Percentiles rank a stretch among this genome's conserved stretches.
These are phyloP conservation scores for Rhagoletis pomonella DNA, from an alignment of 1,140 invertebrate species.

Conservation along the genomic window DNA sequence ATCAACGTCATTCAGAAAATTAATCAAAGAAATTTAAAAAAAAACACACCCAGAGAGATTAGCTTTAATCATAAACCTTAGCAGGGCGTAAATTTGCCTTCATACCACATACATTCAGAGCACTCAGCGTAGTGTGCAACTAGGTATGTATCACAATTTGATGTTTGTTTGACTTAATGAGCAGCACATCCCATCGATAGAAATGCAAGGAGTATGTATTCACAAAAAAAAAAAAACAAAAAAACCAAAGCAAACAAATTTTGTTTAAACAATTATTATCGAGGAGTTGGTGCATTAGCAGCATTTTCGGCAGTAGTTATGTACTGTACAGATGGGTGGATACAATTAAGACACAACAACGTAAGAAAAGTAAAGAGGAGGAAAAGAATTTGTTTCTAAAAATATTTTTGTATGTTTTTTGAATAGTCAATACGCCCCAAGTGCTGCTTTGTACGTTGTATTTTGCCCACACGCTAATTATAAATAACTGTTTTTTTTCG, in stretches of 20 bases:
- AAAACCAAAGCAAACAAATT: not conserved
- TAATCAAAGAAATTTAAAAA: constrained; percentile 26
- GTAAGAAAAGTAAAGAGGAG: not conserved
- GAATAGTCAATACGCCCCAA: not conserved
- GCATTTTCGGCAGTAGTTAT: not conserved
- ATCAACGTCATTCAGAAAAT: constrained; percentile 10
- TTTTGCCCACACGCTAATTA: constrained; percentile 33
- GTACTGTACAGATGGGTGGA: not conserved
- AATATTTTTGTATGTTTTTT: not conserved
- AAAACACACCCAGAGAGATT: not conserved
- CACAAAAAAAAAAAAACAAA: not conserved
- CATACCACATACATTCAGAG: not conserved
- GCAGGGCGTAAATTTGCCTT: not conserved
- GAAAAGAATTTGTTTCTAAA: no score
- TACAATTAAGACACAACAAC: not conserved
- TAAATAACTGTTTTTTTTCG: constrained; percentile 7
- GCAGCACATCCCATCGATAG: not conserved
- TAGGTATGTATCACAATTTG: not conserved
- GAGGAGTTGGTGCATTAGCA: constrained; percentile 21
- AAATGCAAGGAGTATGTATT: not conserved
- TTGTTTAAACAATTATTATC: constrained; percentile 15
- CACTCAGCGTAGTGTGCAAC: not conserved
- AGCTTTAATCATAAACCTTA: not conserved
- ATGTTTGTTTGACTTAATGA: constrained; percentile 20
- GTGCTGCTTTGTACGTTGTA: no score